Evolutionary conservation across 2,888 invertebrate genomes (phyloP).

Genomic region (Agrypnus murinus): DNA sequence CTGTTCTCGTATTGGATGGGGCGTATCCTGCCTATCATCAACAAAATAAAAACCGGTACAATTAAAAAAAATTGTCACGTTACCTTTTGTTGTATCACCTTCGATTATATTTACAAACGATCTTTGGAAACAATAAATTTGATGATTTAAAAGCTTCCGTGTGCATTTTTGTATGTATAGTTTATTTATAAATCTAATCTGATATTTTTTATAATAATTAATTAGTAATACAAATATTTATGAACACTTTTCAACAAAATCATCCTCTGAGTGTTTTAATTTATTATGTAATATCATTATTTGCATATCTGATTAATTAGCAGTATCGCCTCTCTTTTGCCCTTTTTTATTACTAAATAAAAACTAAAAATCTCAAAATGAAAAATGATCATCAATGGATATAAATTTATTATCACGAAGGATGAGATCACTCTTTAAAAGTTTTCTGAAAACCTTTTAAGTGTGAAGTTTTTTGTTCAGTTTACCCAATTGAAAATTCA

Average conservation of each 20-base stretch:
- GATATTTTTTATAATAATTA: too few species aligned
- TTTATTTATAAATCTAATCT: too few species aligned
- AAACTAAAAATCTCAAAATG: background rate
- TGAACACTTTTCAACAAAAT: too few species aligned
- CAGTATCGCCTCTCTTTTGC: too few species aligned
- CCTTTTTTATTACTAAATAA: background rate
- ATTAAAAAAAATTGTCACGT: slow-evolving; percentile 25
- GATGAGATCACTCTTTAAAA: slow-evolving; percentile 5
- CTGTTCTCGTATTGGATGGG: slow-evolving; percentile 24
- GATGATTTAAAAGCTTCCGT: background rate
- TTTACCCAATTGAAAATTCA: background rate
- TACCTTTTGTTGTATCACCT: slow-evolving; percentile 23
- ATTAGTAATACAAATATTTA: too few species aligned
- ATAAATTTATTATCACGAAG: background rate
- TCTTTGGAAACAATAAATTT: slow-evolving; percentile 2
- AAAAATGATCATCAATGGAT: background rate
- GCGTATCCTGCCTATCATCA: slow-evolving; percentile 12
- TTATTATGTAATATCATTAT: too few species aligned
- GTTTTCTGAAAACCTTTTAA: background rate
- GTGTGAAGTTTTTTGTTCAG: background rate
- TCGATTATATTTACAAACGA: slow-evolving; percentile 9
- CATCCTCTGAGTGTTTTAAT: too few species aligned
- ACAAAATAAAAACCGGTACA: background rate
- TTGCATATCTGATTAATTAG: too few species aligned
- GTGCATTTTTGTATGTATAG: too few species aligned